Evolutionary conservation across 2,113 vertebrate genomes (phyloP), one percentile per base, ranked within the genome.

Genomic region (Micronycteris hirsuta): DNA sequence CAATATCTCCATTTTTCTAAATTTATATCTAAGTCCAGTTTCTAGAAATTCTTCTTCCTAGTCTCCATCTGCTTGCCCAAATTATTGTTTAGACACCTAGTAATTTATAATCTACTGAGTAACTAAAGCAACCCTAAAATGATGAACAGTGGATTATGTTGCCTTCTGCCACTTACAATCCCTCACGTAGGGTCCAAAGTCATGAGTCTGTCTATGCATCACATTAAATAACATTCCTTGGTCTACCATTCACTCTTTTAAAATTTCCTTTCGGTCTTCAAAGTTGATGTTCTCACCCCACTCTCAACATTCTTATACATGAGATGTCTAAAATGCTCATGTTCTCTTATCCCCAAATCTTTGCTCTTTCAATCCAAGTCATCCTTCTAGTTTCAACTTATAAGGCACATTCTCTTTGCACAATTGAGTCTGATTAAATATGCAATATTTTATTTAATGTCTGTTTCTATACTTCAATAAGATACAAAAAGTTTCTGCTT

Each of bases 281-380:
- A 87, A 83, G 67, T 58, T 67, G 13, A 24, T 94, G 22, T 70
- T 70, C 5, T 71, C 12, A 71, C 38, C 2, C 5, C 14, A 2
- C 71, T 38, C 9, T 86, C 9, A 83, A 54, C 4, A 4, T 67
- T 65, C 24, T 4, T 4, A 14, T 17, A 19, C 38, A 4, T 24
- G 68, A 15, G 1, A 7, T 80, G 47, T 68, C 28, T 90, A 71
- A 24, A 49, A 65, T 33, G 15, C 3, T 52, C 67, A 78, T 6
- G 14, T 10, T 4, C 1, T 63, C 19, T 24, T 15, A 26, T 19
- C 0, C 2, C 0, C 1, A 80, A 52, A 54, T 45, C 4, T 87
- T 58, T 47, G 3, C 1, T 87, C 20, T 84, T 68, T 77, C 7
- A 90, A 38, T 77, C 0, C 0, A 16, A 28, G 2, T 82, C 83